phyloP scores from a whole-genome alignment of 2,113 vertebrate species.

The Toxotes jaculatrix region DNA sequence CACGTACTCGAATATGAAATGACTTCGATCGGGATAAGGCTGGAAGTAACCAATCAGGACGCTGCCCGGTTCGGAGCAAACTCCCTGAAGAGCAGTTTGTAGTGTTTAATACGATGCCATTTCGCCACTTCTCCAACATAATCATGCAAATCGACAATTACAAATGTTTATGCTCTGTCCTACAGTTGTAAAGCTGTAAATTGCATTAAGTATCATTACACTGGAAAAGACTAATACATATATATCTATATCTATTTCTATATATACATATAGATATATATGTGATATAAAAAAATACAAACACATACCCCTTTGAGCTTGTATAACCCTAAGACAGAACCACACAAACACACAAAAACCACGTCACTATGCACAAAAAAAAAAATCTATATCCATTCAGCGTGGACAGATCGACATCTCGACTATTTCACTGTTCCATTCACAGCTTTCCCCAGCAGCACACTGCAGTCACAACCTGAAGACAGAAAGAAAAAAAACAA shows the following conservation, averaged over 20 bases:
- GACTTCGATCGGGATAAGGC: not conserved
- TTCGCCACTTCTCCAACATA: not conserved
- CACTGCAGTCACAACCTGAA: slow-evolving; percentile 40
- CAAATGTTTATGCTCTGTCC: not conserved
- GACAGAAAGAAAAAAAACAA: not conserved
- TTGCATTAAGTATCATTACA: not conserved
- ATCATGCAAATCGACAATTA: slow-evolving; percentile 7
- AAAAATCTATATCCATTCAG: slow-evolving; percentile 36
- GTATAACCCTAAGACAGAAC: slow-evolving; percentile 61
- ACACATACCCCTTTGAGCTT: slow-evolving; percentile 18
- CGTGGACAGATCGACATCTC: slow-evolving; percentile 48
- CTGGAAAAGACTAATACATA: slow-evolving; percentile 7
- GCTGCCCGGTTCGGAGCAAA: not conserved
- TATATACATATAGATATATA: not conserved
- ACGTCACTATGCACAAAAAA: slow-evolving; percentile 67
- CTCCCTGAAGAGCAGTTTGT: not conserved
- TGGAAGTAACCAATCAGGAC: not conserved
- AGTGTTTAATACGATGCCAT: not conserved
- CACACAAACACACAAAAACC: slow-evolving; percentile 58
- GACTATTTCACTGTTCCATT: slow-evolving; percentile 68
- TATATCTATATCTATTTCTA: not conserved
- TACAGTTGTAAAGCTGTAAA: slow-evolving; percentile 15
- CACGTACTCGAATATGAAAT: not conserved
- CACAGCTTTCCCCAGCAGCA: slow-evolving; percentile 73
- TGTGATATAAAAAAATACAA: not conserved